phyloP scores from a whole-genome alignment of 2,888 invertebrate genomes.

The Cepaea hortensis region DNA sequence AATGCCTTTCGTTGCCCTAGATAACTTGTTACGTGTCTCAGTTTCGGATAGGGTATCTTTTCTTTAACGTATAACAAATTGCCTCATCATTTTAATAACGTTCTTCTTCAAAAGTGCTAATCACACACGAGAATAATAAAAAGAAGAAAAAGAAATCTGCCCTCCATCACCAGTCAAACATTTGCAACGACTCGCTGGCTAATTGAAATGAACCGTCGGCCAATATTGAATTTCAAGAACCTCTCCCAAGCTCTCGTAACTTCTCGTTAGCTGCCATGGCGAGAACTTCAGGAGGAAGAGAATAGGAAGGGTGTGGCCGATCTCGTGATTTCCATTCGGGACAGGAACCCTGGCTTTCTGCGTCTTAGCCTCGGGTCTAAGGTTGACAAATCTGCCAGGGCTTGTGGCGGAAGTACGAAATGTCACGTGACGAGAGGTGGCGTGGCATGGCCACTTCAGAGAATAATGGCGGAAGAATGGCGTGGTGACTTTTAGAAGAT shows the following conservation, averaged over 20 bases:
- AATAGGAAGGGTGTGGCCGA: background rate
- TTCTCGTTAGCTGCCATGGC: conserved; percentile 1
- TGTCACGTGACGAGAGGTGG: conserved; percentile 1
- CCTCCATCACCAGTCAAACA: background rate
- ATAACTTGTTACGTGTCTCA: too few relatives aligned
- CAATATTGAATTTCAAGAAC: conserved; percentile 22
- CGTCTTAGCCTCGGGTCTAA: conserved; percentile 20
- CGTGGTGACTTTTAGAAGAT: too few relatives aligned
- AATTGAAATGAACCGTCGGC: conserved; percentile 23
- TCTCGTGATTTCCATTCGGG: background rate
- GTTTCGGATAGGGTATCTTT: too few relatives aligned
- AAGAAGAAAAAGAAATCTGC: background rate
- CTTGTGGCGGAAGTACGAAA: conserved; percentile 1
- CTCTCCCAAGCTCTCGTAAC: conserved; percentile 16
- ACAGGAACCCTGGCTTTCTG: background rate
- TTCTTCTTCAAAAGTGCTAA: background rate
- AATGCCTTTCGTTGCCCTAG: too few relatives aligned
- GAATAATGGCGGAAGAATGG: too few relatives aligned
- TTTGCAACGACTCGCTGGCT: background rate
- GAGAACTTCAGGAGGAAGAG: background rate
- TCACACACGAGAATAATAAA: background rate
- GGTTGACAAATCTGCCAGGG: background rate
- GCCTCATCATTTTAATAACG: background rate
- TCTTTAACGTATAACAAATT: too few relatives aligned
- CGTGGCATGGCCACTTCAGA: background rate